Base-by-base conservation (phyloP, 23 tunicate species). In the Trididemnum miniatum region DNA sequence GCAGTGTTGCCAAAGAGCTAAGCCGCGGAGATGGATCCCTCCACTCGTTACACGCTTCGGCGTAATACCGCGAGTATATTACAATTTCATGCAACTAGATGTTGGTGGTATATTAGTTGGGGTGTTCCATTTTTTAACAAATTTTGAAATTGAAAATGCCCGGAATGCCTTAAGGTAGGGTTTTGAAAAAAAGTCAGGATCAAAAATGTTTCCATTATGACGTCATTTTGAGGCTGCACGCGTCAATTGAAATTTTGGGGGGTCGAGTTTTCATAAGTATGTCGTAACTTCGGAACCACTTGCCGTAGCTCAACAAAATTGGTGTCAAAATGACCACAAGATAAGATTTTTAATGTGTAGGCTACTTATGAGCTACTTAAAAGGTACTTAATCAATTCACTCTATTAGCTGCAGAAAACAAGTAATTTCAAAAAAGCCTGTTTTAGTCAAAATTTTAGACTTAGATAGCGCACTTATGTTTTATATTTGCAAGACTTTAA, bases 191-290 rank as follows among this genome's bases (percentile, higher is more conserved):
- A 44, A 9, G 15, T 9, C 15, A 7, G 54, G 54, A 15, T 9
- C 54, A 9, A 44, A 44, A 44, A 7, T 62, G 15, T 62, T 62
- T 62, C 5, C 5, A 24, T 62, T 62, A 24, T 62, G 67, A 62
- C 67, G 67, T 62, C 29, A 62, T 62, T 62, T 62, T 24, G 67
- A 62, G 29, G 67, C n/a, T 62, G 67, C 67, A 22, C 67, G 29
- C 67, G 67, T 62, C 67, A 62, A 24, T 62, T 62, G 29, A 62
- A 62, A 62, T 62, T 62, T 62, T n/a, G 67, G 5, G 67, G 67
- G 67, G 67, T 26, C 67, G 67, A 62, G n/a, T 12, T 62, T 62
- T 62, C 29, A n/a, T 62, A 24, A 62, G n/a, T 24, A n/a, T 24
- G 67, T 12, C 26, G n/a, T 24, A 62, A 62, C 67, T 62, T 26